A percentile compares a stretch with the other conserved stretches of the same genome.
These are phyloP conservation scores for Drosophila koepferae DNA, from an alignment of 2,888 invertebrate genomes.

Conservation along the genomic window DNA sequence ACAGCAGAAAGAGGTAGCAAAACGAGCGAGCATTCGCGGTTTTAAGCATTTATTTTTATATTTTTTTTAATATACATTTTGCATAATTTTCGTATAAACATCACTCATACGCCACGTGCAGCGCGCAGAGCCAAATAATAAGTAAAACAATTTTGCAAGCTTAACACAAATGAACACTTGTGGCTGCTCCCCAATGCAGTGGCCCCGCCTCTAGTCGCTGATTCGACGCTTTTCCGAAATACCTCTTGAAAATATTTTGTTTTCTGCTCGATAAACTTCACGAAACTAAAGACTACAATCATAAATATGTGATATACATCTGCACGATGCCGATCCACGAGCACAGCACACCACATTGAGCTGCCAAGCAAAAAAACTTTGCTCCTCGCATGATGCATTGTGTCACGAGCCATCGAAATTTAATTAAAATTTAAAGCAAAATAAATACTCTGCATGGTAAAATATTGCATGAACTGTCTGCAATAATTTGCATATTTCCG, in stretches of 20 bases:
- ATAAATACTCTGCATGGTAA: slow-evolving; percentile 29
- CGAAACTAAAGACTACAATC: slow-evolving; percentile 15
- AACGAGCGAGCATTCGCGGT: slow-evolving; percentile 7
- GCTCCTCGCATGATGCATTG: neutral
- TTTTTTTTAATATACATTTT: slow-evolving; percentile 75
- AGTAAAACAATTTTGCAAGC: slow-evolving; percentile 78
- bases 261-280: slow-evolving; percentile 12
- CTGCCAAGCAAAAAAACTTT: neutral
- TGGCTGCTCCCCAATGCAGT: slow-evolving; percentile 17
- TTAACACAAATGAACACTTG: slow-evolving; percentile 77
- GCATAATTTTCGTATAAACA: slow-evolving; percentile 80
- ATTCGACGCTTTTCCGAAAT: neutral
- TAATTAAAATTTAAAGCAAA: slow-evolving; percentile 13
- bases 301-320: slow-evolving; percentile 2
- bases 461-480: slow-evolving; percentile 14
- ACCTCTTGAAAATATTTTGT: neutral
- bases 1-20: slow-evolving; percentile 13
- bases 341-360: slow-evolving; percentile 14
- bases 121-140: slow-evolving; percentile 59
- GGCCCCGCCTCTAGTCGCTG: slow-evolving; percentile 8
- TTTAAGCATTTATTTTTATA: slow-evolving; percentile 18
- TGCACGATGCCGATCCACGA: slow-evolving; percentile 21
- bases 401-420: slow-evolving; percentile 31
- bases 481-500: slow-evolving; percentile 19
- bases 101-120: slow-evolving; percentile 78